Evolutionary conservation across 2,888 invertebrate genomes (phyloP), one percentile per base, ranked within the genome.

Genomic region (Drosophila pegasa): DNA sequence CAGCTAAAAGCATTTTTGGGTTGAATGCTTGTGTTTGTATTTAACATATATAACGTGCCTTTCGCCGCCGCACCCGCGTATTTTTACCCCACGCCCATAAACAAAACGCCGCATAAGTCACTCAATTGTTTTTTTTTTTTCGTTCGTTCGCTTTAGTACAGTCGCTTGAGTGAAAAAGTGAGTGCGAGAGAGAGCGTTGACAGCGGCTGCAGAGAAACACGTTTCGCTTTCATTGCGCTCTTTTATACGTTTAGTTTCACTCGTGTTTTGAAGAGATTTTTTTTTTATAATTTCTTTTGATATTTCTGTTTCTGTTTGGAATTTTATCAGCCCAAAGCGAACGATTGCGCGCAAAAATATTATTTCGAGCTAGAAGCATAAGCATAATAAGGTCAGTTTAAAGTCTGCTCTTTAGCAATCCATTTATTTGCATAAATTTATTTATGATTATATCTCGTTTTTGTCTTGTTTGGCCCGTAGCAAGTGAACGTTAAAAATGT

Each of bases 111-210:
- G 87, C 74, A 47, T 73, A 79, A 76, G 52, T 60, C 72, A 69
- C 83, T 85, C 84, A 58, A 58, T 22, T 51, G 16, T 18, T 55
- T 43, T 45, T 64, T 76, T 76, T 78, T 70, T 71, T 66, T 62
- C 50, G 37, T 78, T 78, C 78, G 71, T 78, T 65, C 82, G 78
- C 88, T 87, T 87, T 87, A 87, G 86, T 87, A 87, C 86, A 87
- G 86, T 87, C 87, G 69, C 85, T 85, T 86, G 87, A 87, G 85
- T 81, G 78, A 5, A 78, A 78, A 33, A 25, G 33, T 55, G n/a
- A n/a, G n/a, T 65, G 57, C 31, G 38, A 67, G 38, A 57, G 59
- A 54, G 59, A n/a, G n/a, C n/a, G n/a, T n/a, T n/a, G n/a, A n/a
- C 10, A 18, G 20, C 10, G 22, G 27, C 55, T 14, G 55, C 43